These are phyloP conservation scores for Channa argus DNA, from an alignment of 2,113 vertebrate species.

Conservation along the genomic window DNA sequence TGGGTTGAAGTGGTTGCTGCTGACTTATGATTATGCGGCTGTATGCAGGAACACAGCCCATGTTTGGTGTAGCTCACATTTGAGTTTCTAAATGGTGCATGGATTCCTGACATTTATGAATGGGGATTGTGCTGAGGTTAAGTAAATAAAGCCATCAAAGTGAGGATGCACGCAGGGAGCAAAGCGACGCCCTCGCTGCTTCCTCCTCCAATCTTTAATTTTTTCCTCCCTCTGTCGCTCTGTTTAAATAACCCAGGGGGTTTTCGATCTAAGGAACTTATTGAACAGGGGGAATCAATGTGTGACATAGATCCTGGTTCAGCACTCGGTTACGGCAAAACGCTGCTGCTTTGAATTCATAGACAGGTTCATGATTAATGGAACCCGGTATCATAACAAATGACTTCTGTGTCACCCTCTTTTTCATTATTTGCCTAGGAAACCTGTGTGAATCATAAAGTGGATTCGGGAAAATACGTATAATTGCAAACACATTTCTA, in stretches of 20 bases:
- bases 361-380: conserved; percentile 76
- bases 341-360: conserved; percentile 75
- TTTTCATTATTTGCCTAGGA: conserved; percentile 43
- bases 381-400: conserved; percentile 56
- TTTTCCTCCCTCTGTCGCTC: conserved; percentile 7
- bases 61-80: conserved; percentile 59
- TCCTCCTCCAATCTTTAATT: conserved; percentile 6
- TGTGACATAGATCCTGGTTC: conserved; percentile 61
- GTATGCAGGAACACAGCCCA: conserved; percentile 43
- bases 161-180: conserved; percentile 9
- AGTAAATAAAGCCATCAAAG: conserved; percentile 75
- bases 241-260: conserved; percentile 45
- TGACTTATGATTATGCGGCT: conserved; percentile 65
- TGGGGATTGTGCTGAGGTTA: conserved; percentile 65
- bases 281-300: conserved; percentile 69
- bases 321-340: conserved; percentile 68
- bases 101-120: conserved; percentile 73
- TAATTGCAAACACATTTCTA: background rate
- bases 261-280: conserved; percentile 72
- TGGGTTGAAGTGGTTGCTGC: conserved; percentile 44
- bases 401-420: conserved; percentile 50
- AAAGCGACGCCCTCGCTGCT: conserved; percentile 12
- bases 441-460: conserved; percentile 34
- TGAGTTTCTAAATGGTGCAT: conserved; percentile 57
- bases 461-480: conserved; percentile 20